Base-by-base conservation (phyloP, 2,113 vertebrate genomes). In the Prietella phreatophila region DNA sequence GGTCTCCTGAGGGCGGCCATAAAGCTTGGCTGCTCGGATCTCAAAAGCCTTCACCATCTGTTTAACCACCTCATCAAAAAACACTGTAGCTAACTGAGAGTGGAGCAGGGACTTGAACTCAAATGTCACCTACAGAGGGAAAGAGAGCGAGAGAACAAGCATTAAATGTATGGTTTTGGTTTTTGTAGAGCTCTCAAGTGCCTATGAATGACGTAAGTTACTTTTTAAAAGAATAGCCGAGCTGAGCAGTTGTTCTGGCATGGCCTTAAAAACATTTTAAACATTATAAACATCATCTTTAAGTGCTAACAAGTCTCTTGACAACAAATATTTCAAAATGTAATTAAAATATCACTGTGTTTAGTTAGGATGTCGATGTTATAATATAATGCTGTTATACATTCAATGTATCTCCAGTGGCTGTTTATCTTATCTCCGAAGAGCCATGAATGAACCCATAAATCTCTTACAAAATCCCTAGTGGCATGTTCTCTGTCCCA, bases 31-130 rank as follows among this genome's bases (percentile, higher is more conserved):
- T 1, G 96, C 96, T 56, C 91, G 92, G 3, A 76, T 91, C 89
- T 96, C 95, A 27, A 96, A 96, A 71, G 96, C 95, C 4, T 84
- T 55, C 85, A 96, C 94, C 96, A 96, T 96, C 90, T 96, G 91
- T 90, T 96, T 96, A 17, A 95, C 94, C 84, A 96, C 96, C 79
- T 96, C 93, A 5, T 96, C 90, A 0, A 96, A 96, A 90, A 96
- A 96, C 9, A 96, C 6, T 2, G 87, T 86, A 30, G 94, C 95
- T 15, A 96, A 87, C 15, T 95, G 95, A 87, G 95, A 95, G 92
- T 96, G 96, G 56, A 96, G 91, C 13, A 94, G 81, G 9, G 95
- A 96, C 81, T 91, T 96, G 92, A 96, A 96, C 92, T 96, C 96
- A 92, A 96, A 96, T 0, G 94, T 94, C 58, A 96, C 95, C 96